Evolutionary conservation across 2,113 vertebrate species (phyloP).

Genomic region (Austrofundulus limnaeus): DNA sequence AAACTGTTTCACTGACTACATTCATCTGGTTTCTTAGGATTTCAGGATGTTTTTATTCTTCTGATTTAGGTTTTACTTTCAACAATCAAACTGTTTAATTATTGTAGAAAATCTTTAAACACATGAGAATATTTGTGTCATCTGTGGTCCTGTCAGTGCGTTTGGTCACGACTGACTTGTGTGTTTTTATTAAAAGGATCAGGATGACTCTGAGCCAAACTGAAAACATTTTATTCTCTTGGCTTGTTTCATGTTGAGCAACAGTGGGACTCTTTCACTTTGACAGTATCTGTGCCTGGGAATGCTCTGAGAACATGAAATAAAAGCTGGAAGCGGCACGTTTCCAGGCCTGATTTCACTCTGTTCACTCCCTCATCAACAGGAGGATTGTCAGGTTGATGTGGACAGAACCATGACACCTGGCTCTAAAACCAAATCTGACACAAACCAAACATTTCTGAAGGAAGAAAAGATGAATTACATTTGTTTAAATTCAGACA

Average conservation of each 20-base stretch:
- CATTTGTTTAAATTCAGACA: no score
- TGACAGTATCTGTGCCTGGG: slow-evolving; percentile 18
- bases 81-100: no score
- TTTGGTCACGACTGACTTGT: slow-evolving; percentile 15
- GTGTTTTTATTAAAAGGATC: slow-evolving; percentile 16
- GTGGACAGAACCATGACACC: no score
- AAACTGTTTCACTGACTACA: no score
- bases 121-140: not conserved
- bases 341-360: slow-evolving; percentile 27
- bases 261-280: slow-evolving; percentile 29
- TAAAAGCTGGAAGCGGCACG: slow-evolving; percentile 9
- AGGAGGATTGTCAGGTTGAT: not conserved
- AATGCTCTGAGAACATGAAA: slow-evolving; percentile 22
- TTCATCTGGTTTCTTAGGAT: no score
- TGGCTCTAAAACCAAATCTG: not conserved
- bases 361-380: not conserved
- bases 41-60: no score
- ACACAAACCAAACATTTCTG: no score
- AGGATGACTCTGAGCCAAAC: slow-evolving; percentile 16
- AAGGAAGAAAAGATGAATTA: no score
- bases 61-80: no score
- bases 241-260: slow-evolving; percentile 30
- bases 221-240: slow-evolving; percentile 29
- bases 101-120: no score
- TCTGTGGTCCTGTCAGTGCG: not conserved